Conservation (phyloP, 1,140 invertebrate genomes). For the Papilio glaucus region DNA sequence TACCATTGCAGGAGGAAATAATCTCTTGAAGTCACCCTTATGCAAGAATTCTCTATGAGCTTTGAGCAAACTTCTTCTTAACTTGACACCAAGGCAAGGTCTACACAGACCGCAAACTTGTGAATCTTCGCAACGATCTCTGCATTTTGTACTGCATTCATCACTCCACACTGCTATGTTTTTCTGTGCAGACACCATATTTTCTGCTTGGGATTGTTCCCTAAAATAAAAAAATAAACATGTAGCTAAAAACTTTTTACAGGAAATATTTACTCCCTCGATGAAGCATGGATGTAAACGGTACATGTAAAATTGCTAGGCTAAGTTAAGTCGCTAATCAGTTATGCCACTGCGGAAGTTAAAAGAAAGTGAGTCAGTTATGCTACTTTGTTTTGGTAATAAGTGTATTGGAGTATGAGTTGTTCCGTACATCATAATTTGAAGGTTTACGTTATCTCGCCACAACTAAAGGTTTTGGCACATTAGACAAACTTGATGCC, state of each 20-base stretch:
- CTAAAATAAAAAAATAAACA: constrained; percentile 46
- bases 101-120: constrained; percentile 91
- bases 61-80: constrained; percentile 84
- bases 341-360: too few relatives aligned
- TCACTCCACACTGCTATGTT: constrained; percentile 91
- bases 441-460: too few relatives aligned
- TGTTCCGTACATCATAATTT: too few relatives aligned
- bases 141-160: constrained; percentile 86
- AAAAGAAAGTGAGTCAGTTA: too few relatives aligned
- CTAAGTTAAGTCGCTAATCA: too few relatives aligned
- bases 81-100: constrained; percentile 88
- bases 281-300: too few relatives aligned
- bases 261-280: too few relatives aligned
- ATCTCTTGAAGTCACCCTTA: constrained; percentile 89
- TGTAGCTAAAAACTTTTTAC: background rate
- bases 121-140: constrained; percentile 84
- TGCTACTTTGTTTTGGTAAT: too few relatives aligned
- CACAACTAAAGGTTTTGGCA: too few relatives aligned
- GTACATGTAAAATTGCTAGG: too few relatives aligned
- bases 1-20: constrained; percentile 92
- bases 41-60: constrained; percentile 92
- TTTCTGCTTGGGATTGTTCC: constrained; percentile 74
- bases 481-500: too few relatives aligned
- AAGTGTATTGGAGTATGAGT: too few relatives aligned
- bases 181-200: constrained; percentile 90